Base-by-base conservation (phyloP, 2,797 vertebrate genomes). In the Bufotes viridis region DNA sequence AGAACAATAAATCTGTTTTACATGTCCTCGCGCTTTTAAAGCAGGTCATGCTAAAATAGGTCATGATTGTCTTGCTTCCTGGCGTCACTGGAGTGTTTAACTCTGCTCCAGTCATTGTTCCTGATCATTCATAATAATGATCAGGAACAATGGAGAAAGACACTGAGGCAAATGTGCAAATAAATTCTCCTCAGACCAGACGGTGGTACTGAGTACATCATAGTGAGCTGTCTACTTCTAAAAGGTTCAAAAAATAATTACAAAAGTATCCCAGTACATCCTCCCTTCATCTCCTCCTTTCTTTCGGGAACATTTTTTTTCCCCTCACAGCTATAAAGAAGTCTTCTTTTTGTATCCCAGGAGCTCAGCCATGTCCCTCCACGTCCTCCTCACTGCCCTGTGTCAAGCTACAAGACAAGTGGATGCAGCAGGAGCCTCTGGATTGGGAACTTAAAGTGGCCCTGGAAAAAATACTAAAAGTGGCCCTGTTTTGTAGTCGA, bases 31-130 rank as follows among this genome's bases (percentile, higher is more conserved):
- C 74, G 1, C 49, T 53, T 49, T 22, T 14, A 7, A 14, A 51
- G 34, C 70, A 51, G 53, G 29, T 75, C 55, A 15, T 83, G 13
- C 14, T 57, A 58, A 72, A 26, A 55, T 82, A 70, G 81, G 81
- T 26, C 81, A 82, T 7, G 51, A 49, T 70, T 57, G 17, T 22
- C n/a, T 17, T 15, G 82, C 42, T 75, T 69, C 61, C 57, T 53
- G 42, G 74, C 75, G 57, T 65, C 74, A 78, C 20, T 7, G 26
- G 24, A 61, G 34, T 81, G 14, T 24, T 49, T 63, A n/a, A 58
- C 29, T 60, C 17, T 49, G 18, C 26, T 22, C 53, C 13, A 70
- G 8, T 60, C 69, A 60, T 60, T 84, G 82, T 58, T 61, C 42
- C 69, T 11, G 7, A 20, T 75, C 57, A 76, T 42, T 74, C 29